phyloP scores from a whole-genome alignment of 37 sponge, comb jelly and placozoan species.

The Agelas oroides region DNA sequence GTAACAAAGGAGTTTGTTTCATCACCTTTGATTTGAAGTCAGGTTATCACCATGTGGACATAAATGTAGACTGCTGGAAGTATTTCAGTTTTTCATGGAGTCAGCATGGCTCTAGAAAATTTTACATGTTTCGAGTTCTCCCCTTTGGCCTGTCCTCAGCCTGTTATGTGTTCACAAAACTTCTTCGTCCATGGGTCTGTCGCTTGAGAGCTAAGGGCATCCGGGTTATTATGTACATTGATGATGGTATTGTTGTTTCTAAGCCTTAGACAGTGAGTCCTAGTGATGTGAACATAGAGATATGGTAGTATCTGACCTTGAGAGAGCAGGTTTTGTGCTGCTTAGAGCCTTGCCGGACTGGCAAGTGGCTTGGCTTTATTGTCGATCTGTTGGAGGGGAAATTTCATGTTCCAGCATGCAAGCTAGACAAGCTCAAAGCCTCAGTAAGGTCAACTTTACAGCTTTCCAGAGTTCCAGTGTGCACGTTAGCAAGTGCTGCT shows the following conservation, averaged over 20 bases:
- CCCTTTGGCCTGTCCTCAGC: slow-evolving; percentile 33
- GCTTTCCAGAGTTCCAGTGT: background rate
- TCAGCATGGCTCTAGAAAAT: background rate
- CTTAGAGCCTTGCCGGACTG: background rate
- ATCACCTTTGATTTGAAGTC: slow-evolving; percentile 14
- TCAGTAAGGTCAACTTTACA: background rate
- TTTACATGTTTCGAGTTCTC: background rate
- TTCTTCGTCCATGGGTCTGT: slow-evolving; percentile 11
- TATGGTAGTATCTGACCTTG: background rate
- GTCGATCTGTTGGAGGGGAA: background rate
- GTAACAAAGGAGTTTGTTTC: background rate
- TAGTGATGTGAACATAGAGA: background rate
- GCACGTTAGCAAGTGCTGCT: background rate
- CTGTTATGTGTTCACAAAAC: slow-evolving; percentile 17
- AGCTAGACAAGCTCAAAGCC: background rate
- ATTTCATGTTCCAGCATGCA: background rate
- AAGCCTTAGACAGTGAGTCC: background rate
- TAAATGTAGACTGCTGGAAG: background rate
- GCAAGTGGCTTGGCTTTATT: slow-evolving; percentile 12
- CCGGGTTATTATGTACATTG: slow-evolving; percentile 9
- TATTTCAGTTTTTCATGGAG: slow-evolving; percentile 18
- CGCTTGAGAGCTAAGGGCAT: background rate
- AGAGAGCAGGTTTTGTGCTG: slow-evolving; percentile 8
- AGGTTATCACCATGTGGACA: slow-evolving; percentile 29
- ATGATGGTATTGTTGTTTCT: slow-evolving; percentile 23